A percentile compares a stretch with the other conserved stretches of the same genome.
Conservation (phyloP, 2,113 vertebrate species). For the Gnathonemus longibarbis region DNA sequence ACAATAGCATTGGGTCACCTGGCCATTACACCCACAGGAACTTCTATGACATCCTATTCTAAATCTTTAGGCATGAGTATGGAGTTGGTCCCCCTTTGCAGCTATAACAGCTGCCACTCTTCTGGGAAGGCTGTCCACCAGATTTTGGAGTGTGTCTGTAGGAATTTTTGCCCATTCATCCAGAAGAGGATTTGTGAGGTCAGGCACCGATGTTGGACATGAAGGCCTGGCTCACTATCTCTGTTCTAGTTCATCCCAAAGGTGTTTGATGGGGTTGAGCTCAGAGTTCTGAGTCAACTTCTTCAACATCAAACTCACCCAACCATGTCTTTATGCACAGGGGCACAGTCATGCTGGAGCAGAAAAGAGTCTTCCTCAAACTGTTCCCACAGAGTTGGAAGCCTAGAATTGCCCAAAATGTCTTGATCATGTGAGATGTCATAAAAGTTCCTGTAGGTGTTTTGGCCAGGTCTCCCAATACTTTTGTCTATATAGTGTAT, state of each 20-base stretch:
- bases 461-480: not conserved
- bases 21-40: not conserved
- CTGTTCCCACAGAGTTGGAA: not conserved
- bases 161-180: not conserved
- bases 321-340: not conserved
- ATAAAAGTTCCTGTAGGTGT: not conserved
- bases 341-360: not conserved
- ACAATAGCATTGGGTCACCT: no score
- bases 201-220: not conserved
- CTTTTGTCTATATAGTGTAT: not conserved
- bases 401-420: not conserved
- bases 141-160: not conserved
- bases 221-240: not conserved
- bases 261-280: not conserved
- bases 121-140: not conserved
- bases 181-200: not conserved
- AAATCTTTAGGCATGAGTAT: no score
- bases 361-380: not conserved
- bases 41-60: no score
- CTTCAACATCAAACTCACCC: not conserved
- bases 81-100: not conserved
- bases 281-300: not conserved
- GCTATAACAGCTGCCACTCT: not conserved
- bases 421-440: not conserved
- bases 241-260: not conserved